Conservation (phyloP, 1,140 invertebrate species). For the Drosophila subobscura region DNA sequence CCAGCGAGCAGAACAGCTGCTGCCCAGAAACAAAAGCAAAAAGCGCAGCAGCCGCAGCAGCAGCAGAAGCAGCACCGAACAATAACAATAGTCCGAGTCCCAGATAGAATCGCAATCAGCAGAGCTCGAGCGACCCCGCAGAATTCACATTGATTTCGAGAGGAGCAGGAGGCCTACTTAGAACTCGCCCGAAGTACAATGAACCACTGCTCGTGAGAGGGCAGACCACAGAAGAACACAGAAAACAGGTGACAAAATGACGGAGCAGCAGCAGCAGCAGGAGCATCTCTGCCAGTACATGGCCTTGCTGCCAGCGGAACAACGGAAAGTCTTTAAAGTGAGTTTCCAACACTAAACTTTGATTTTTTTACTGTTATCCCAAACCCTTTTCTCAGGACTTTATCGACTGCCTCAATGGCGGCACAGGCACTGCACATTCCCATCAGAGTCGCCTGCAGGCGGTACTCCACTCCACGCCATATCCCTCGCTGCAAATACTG, state of each 20-base stretch:
- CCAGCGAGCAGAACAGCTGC: slow-evolving; percentile 42
- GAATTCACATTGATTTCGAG: background rate
- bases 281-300: slow-evolving; percentile 40
- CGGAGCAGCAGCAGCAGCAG: slow-evolving; percentile 12
- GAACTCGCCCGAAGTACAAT: slow-evolving; percentile 33
- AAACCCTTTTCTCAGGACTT: slow-evolving; percentile 26
- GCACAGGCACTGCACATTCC: slow-evolving; percentile 1
- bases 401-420: slow-evolving; percentile 45
- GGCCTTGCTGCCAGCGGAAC: slow-evolving; percentile 37
- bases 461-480: slow-evolving; percentile 31
- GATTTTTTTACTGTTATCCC: background rate
- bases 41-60: slow-evolving; percentile 16
- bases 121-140: slow-evolving; percentile 1
- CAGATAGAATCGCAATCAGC: slow-evolving; percentile 31
- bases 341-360: background rate
- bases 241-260: slow-evolving; percentile 38
- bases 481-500: slow-evolving; percentile 60
- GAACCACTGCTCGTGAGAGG: slow-evolving; percentile 24
- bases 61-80: slow-evolving; percentile 12
- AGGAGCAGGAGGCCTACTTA: slow-evolving; percentile 14
- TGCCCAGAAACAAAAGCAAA: slow-evolving; percentile 46
- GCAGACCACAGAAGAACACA: slow-evolving; percentile 18
- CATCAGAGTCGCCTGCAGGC: slow-evolving; percentile 32
- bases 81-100: slow-evolving; percentile 27
- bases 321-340: slow-evolving; percentile 50